Base-by-base conservation (phyloP, 2,797 vertebrate species). In the Coilia nasus region DNA sequence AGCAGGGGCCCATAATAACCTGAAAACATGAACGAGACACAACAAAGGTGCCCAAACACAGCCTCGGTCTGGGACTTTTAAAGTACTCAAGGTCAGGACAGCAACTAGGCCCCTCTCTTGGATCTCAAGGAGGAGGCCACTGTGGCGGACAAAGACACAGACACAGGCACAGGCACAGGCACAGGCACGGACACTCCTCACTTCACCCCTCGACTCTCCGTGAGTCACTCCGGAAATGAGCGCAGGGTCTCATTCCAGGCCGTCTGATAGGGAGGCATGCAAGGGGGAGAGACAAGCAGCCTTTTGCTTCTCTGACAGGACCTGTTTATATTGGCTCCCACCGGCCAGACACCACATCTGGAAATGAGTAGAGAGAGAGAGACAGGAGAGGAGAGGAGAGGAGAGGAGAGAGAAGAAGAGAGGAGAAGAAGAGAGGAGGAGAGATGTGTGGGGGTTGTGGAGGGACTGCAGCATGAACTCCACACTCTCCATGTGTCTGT, bases 241-340 rank as follows among this genome's bases (percentile, higher is more conserved):
- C 87, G 87, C 84, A 88, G 87, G 80, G 84, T 82, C 83, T 46
- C 82, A 86, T 86, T 88, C 78, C 85, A 89, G 87, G 31, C 56
- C 56, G 80, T 85, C 89, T 67, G 59, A 87, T 88, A 90, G 86
- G 82, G 67, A 88, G 85, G 50, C 9, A 54, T 54, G 50, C 14
- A 7, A 54, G 50, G 50, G 82, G 71, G 81, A 82, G 88, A 87
- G 83, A 88, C 85, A 85, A 89, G 89, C 87, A 85, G 78, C 35
- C 83, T 83, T 60, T 50, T 17, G 44, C 46, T 80, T 78, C 46
- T 47, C 81, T 87, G 84, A 75, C 81, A 86, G 85, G 71, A 78
- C 81, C 89, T 93, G 91, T 91, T 94, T 93, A 91, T 86, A 87
- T 86, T 92, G 89, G 88, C 85, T 89, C 81, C 64, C 85, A 86